Conservation (phyloP, 2,113 vertebrate species). For the Eulacestoma nigropectus region DNA sequence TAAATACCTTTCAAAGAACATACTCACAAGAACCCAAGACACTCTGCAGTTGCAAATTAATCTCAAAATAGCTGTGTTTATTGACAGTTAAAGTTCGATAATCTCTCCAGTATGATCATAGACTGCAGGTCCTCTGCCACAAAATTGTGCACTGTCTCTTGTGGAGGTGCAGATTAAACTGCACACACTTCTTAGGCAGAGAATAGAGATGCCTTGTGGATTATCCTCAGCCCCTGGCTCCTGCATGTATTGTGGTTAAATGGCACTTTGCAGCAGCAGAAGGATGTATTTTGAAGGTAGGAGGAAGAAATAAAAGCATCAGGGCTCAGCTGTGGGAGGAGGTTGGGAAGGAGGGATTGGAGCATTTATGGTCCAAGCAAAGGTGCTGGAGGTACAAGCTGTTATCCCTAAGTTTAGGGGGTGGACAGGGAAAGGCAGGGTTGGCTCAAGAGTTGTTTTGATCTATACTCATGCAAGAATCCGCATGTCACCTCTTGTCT, state of each 20-base stretch:
- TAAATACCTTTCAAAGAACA: background rate
- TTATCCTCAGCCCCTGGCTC: background rate
- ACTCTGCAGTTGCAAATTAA: background rate
- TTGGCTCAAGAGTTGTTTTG: background rate
- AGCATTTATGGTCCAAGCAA: background rate
- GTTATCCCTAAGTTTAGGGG: background rate
- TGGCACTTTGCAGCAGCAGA: background rate
- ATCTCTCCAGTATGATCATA: background rate
- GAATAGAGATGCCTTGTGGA: background rate
- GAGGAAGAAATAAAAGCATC: background rate
- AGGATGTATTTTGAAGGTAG: background rate
- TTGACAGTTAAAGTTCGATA: background rate
- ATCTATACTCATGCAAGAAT: background rate
- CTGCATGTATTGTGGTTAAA: background rate
- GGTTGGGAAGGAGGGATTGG: background rate
- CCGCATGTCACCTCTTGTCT: background rate
- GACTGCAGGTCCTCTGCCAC: background rate
- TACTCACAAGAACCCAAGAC: background rate
- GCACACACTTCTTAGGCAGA: background rate
- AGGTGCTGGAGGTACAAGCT: background rate
- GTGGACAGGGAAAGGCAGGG: background rate
- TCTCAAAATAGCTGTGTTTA: background rate
- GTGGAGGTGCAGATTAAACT: background rate
- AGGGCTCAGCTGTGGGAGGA: background rate
- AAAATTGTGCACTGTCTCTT: background rate